Percentiles rank a stretch among this genome's conserved stretches.
These are phyloP conservation scores for Vireo altiloquus DNA, from an alignment of 2,113 vertebrate species.

Conservation along the genomic window DNA sequence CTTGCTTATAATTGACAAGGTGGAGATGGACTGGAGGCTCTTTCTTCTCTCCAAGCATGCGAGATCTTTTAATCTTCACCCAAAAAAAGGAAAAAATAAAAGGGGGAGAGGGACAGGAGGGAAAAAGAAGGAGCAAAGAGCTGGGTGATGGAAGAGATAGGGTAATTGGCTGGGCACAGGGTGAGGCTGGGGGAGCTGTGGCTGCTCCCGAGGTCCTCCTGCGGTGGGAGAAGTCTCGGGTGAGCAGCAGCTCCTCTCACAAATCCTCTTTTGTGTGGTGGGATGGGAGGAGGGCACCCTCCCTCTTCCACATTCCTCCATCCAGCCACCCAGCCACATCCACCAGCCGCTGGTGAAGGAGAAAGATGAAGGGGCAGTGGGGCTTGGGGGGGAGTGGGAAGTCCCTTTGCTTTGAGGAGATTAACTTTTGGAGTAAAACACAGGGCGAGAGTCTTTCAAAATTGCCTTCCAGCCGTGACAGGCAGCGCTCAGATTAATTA, in stretches of 20 bases:
- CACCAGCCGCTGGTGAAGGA: constrained; percentile 17
- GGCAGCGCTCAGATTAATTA: constrained; percentile 59
- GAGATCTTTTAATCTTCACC: constrained; percentile 43
- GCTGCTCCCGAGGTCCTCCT: not conserved
- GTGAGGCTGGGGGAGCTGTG: not conserved
- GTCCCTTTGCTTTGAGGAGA: constrained; percentile 63
- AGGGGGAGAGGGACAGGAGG: accelerated
- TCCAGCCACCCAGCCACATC: not conserved
- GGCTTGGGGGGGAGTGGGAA: constrained; percentile 34
- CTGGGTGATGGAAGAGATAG: not conserved
- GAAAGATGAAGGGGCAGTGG: not conserved
- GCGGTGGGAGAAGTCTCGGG: accelerated
- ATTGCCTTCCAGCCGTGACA: constrained; percentile 62
- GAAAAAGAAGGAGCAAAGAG: not conserved
- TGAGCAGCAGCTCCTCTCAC: not conserved
- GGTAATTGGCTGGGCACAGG: not conserved
- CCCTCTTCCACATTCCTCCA: not conserved
- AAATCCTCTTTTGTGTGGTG: not conserved
- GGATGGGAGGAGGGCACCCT: not conserved
- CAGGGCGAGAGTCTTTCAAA: constrained; percentile 64
- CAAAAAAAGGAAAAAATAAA: not conserved
- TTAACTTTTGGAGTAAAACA: constrained; percentile 59
- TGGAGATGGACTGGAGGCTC: constrained; percentile 43
- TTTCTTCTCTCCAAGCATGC: constrained; percentile 3
- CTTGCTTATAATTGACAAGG: constrained; percentile 45